Base-by-base conservation (phyloP, 2,797 vertebrate species). In the Acipenser oxyrinchus region DNA sequence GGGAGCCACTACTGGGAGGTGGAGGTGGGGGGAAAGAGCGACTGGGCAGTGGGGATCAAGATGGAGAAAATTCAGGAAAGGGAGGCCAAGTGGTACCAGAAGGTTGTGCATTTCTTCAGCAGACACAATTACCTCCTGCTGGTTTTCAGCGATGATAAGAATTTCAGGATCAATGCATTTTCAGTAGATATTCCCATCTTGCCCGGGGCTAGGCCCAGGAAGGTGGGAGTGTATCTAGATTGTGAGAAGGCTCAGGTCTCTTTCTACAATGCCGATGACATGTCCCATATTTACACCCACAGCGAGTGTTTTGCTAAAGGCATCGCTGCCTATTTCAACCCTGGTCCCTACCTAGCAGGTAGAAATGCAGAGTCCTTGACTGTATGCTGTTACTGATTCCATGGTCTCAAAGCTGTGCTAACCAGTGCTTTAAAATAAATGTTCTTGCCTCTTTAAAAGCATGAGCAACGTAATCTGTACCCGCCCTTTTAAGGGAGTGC, bases 1-100 rank as follows among this genome's bases (percentile, higher is more conserved):
- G 77, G 78, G 10, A 74, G 78, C 65, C 77, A 82, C 70, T 37
- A 37, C 23, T 37, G 23, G 23, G 23, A 37, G 23, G 23, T 37
- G 23, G 23, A 37, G 4, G 23, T 86, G 6, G 71, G 78, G 1
- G 49, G 49, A 8, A 76, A 77, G 48, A 48, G 49, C 2, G 74
- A 72, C 51, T 84, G 81, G 82, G 72, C 71, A 13, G 6, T 84
- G 0, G 81, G 81, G 0, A 49, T 85, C 4, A 51, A 57, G 15
- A 37, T 37, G 60, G 23, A 48, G 23, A 62, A 48, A 37, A 18
- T 85, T 5, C 49, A 57, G 15, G 60, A 62, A 48, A 62, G 23
- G 15, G 11, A 18, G 15, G 5, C 6, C 12, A 62, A n/a, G 23
- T 18, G 60, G 13, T 62, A 9, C 15, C 8, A n/a, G 23, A 37